Conservation (phyloP, 2,113 vertebrate genomes). For the Cettia cetti region DNA sequence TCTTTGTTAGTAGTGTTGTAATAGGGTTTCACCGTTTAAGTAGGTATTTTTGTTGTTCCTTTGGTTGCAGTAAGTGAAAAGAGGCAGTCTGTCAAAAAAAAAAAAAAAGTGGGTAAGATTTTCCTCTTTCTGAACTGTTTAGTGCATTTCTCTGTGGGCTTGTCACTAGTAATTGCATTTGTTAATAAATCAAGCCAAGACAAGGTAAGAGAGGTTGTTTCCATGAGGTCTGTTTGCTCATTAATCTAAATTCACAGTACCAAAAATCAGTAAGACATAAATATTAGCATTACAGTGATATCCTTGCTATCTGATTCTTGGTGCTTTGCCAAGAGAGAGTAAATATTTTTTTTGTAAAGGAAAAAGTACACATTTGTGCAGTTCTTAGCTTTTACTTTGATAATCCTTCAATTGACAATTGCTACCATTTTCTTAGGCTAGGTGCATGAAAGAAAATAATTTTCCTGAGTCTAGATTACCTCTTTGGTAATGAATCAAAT, state of each 20-base stretch:
- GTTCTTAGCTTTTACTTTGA: neutral
- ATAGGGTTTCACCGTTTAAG: neutral
- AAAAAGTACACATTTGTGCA: neutral
- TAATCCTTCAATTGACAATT: neutral
- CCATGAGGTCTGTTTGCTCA: slow-evolving; percentile 17
- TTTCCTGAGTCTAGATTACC: neutral
- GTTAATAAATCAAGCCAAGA: slow-evolving; percentile 60
- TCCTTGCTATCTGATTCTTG: neutral
- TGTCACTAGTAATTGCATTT: slow-evolving; percentile 58
- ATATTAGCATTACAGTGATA: neutral
- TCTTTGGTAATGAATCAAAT: neutral
- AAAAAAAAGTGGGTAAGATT: neutral
- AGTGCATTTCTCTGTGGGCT: slow-evolving; percentile 32
- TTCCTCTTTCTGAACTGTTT: slow-evolving; percentile 13
- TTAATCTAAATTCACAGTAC: slow-evolving; percentile 33
- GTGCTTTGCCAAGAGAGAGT: neutral
- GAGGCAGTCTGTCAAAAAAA: neutral
- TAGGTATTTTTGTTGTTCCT: neutral
- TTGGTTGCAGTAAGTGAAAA: neutral
- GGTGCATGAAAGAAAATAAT: neutral
- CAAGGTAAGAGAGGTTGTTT: slow-evolving; percentile 49
- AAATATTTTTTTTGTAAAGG: neutral
- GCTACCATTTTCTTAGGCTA: neutral
- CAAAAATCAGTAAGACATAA: neutral
- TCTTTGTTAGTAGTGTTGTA: neutral